phyloP scores from a whole-genome alignment of 2,888 invertebrate species.

The Diarsia dahlii region DNA sequence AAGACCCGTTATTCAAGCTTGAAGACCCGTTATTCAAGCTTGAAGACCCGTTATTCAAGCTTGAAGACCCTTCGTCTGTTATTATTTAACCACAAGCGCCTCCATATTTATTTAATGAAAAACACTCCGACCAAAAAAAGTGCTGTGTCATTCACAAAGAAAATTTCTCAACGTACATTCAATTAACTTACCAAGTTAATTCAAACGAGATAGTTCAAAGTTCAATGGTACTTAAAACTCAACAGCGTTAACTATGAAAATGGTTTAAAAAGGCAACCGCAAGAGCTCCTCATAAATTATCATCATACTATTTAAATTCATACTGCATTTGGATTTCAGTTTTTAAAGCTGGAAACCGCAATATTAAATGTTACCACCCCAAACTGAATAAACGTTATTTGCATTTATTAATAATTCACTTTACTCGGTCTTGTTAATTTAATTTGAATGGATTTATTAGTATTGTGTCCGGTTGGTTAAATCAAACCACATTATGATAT shows the following conservation, averaged over 20 bases:
- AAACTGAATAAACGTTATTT: slow-evolving; percentile 19
- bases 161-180: not conserved
- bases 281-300: slow-evolving; percentile 23
- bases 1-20: not conserved
- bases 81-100: not conserved
- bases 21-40: not conserved
- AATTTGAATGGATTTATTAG: slow-evolving; percentile 32
- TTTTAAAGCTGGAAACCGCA: slow-evolving; percentile 36
- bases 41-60: too few species aligned
- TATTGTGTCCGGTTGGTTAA: not conserved
- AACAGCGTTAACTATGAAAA: slow-evolving; percentile 25
- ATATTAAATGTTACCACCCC: slow-evolving; percentile 5
- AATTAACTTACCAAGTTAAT: slow-evolving; percentile 9
- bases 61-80: not conserved
- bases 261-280: not conserved
- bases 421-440: slow-evolving; percentile 27
- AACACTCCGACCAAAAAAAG: not conserved
- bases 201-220: slow-evolving; percentile 14
- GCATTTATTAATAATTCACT: slow-evolving; percentile 27
- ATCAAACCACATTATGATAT: slow-evolving; percentile 15
- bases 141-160: not conserved
- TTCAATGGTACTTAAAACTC: slow-evolving; percentile 13
- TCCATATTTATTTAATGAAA: not conserved
- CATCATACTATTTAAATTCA: slow-evolving; percentile 24
- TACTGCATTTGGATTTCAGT: slow-evolving; percentile 25